Evolutionary conservation across 1,140 invertebrate genomes (phyloP), one percentile per base, ranked within the genome.

Genomic region (Neelides sp.): DNA sequence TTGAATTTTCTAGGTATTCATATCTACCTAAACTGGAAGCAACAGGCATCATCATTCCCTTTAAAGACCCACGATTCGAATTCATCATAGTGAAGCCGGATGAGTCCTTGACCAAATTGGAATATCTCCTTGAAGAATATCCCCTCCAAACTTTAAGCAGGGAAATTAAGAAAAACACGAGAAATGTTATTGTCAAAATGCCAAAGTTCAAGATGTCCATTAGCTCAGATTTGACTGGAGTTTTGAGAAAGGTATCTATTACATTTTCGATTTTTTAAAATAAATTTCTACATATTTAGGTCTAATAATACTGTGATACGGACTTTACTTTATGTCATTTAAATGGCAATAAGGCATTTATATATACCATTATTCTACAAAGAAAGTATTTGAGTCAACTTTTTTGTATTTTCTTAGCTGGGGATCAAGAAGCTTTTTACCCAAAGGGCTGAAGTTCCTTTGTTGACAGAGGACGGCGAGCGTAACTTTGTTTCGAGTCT

Each of bases 151-250:
- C 10, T 17, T 17, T 56, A 8, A 20, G 23, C 5, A n/a, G 19
- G 3, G 40, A 48, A 56, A 48, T 56, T 20, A 47, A 40, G 10
- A 30, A 44, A 27, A 26, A 47, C 10, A 17, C 15, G 1, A 27
- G 49, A 22, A 51, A 46, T 34, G 54, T 56, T 13, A 12, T 56
- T 19, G n/a, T 56, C 1, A 47, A 32, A 24, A 56, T 56, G 35
- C 54, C 54, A 3, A 56, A 56, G 27, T 56, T 56, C 27, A 50
- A 49, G 20, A 12, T 56, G 20, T 24, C 44, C 27, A 35, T 36
- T 12, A 52, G 48, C 36, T 42, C 48, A 32, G 42, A 48, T 35
- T 26, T 56, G 15, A 30, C 36, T 10, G 19, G 32, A 22, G 20
- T 44, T n/a, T 42, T 56, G 28, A 32, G 24, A 48, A 24, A 32